Evolutionary conservation across 2,113 vertebrate genomes (phyloP), one percentile per base, ranked within the genome.

Genomic region (Eclectus roratus): DNA sequence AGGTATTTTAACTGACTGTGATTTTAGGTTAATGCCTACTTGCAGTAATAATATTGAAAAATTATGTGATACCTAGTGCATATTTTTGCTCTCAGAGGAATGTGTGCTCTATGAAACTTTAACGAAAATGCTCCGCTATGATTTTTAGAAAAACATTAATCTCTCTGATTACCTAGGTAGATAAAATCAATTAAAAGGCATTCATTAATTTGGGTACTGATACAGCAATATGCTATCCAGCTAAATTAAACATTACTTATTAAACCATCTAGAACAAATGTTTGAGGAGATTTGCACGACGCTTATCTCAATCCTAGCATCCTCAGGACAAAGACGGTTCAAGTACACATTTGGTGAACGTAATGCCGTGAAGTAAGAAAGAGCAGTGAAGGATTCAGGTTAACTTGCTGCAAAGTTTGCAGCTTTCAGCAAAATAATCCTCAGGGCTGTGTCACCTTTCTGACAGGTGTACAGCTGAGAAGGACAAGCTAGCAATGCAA

Each of bases 21-120:
- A 84, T 92, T 95, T 89, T 86, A 94, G 72, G 85, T 88, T 96
- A 94, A 97, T 88, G 79, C 95, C 60, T 83, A 81, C 80, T 79
- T 88, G 72, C 47, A 84, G 80, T 79, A 92, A 90, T 92, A 93
- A 86, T 81, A 90, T 41, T 93, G 73, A 94, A 93, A 92, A 94
- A 92, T 84, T 89, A 84, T 49, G 47, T 68, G 44, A 88, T 83
- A 19, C 35, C 44, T 84, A 44, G 80, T 58, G 61, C 61, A 20
- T 76, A 79, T 60, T 95, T 93, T 79, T 93, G 39, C 77, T 91
- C 88, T 95, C 80, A 84, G 56, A 94, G 90, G 88, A 88, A 49
- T 4, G 20, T 3, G 13, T 33, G 31, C 46, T 72, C 56, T 84
- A 13, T 41, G 52, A 56, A 92, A 94, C 61, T 86, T 83, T 13